phyloP scores from a whole-genome alignment of 92 coral and sea anemone species.

The Siderastrea siderea region DNA sequence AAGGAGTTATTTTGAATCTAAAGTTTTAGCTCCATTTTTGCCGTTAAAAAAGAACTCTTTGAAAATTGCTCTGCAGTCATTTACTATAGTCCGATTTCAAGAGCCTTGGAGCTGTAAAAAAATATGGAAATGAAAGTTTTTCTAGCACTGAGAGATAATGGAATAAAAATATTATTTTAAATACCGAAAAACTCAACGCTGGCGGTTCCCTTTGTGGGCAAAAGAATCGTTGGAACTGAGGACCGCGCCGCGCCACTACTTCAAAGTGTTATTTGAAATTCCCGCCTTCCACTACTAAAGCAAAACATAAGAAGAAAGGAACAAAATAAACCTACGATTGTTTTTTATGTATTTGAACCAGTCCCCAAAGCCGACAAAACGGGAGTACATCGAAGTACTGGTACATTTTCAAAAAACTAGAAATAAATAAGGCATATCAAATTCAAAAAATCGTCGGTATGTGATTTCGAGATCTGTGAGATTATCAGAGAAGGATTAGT shows the following conservation, averaged over 20 bases:
- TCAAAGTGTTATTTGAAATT: slow-evolving; percentile 25
- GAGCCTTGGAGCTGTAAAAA: too few relatives aligned
- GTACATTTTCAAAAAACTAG: too few relatives aligned
- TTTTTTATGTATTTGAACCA: not conserved
- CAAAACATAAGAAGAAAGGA: not conserved
- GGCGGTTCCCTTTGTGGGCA: slow-evolving; percentile 5
- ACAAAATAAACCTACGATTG: not conserved
- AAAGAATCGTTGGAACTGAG: not conserved
- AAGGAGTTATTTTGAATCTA: too few relatives aligned
- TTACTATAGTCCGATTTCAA: too few relatives aligned
- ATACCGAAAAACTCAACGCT: not conserved
- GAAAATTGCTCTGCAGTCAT: too few relatives aligned
- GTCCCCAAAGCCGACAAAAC: not conserved
- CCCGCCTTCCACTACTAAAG: slow-evolving; percentile 4
- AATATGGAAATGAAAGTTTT: too few relatives aligned
- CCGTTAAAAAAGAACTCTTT: too few relatives aligned
- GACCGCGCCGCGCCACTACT: not conserved
- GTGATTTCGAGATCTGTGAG: too few relatives aligned
- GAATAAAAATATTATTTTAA: not conserved
- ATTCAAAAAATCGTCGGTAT: too few relatives aligned
- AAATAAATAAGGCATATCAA: too few relatives aligned
- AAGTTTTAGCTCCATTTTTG: too few relatives aligned
- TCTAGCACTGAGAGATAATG: not conserved
- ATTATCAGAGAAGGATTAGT: too few relatives aligned
- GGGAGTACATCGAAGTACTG: not conserved